Conservation (phyloP, 2,113 vertebrate species). For the Mormoops blainvillei region DNA sequence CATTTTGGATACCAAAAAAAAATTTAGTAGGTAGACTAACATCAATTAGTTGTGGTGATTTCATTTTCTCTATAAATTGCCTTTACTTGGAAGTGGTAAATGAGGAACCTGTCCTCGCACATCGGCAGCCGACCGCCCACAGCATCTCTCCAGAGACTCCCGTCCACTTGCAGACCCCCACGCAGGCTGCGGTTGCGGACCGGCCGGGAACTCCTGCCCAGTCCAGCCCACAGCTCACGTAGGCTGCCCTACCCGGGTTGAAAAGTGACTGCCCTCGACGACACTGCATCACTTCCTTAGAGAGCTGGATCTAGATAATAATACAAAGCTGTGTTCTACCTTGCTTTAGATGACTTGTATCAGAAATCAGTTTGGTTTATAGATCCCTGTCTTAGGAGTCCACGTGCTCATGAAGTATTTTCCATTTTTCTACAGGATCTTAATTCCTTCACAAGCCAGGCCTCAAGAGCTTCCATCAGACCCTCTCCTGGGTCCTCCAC, state of each 20-base stretch:
- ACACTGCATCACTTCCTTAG: not conserved
- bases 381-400: slow-evolving; percentile 6
- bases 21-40: not conserved
- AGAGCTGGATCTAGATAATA: not conserved
- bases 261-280: not conserved
- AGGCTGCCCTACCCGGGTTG: not conserved
- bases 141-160: no score
- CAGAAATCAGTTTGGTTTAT: not conserved
- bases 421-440: slow-evolving; percentile 29
- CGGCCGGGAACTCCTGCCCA: not conserved
- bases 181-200: no score
- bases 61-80: not conserved
- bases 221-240: not conserved
- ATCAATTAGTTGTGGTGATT: not conserved
- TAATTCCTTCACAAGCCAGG: not conserved
- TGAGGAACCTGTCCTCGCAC: not conserved
- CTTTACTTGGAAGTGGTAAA: not conserved
- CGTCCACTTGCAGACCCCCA: no score
- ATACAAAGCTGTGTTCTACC: not conserved
- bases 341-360: not conserved
- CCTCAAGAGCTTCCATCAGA: not conserved
- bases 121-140: accelerated
- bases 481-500: not conserved
- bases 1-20: not conserved
- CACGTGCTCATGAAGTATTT: slow-evolving; percentile 21